Conservation (phyloP, 2,888 invertebrate genomes). For the Himalopsyche japonica region DNA sequence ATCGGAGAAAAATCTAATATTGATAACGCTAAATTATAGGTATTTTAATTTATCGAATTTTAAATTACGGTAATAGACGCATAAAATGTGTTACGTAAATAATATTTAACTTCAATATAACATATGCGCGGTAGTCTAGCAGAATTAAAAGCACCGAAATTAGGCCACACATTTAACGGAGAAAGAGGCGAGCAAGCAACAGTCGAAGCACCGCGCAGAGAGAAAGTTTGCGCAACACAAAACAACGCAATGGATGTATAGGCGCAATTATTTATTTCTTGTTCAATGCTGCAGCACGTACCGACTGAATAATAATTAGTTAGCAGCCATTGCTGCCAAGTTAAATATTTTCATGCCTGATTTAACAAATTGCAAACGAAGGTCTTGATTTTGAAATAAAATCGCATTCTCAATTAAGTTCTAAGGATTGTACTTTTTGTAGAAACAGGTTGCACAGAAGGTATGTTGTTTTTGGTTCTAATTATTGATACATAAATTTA, state of each 20-base stretch:
- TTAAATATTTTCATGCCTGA: neutral
- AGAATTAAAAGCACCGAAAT: neutral
- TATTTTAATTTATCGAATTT: no score
- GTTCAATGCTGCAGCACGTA: neutral
- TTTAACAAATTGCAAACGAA: neutral
- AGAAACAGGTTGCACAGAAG: no score
- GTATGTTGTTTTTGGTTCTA: no score
- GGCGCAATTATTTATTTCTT: neutral
- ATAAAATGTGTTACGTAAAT: no score
- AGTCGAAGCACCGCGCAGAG: neutral
- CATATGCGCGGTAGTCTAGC: neutral
- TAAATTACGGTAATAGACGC: no score
- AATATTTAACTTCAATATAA: no score
- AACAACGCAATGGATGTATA: neutral
- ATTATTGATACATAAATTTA: no score
- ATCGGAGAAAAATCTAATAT: no score
- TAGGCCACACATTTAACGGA: neutral
- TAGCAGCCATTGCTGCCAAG: neutral
- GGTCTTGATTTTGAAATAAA: neutral
- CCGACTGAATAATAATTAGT: neutral
- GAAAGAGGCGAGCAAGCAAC: neutral
- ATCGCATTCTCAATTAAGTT: no score
- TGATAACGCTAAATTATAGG: no score
- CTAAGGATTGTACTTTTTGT: no score
- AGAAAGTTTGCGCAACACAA: neutral